Evolutionary conservation across 2,113 vertebrate species (phyloP).

Genomic region (Protobothrops flavoviridis): DNA sequence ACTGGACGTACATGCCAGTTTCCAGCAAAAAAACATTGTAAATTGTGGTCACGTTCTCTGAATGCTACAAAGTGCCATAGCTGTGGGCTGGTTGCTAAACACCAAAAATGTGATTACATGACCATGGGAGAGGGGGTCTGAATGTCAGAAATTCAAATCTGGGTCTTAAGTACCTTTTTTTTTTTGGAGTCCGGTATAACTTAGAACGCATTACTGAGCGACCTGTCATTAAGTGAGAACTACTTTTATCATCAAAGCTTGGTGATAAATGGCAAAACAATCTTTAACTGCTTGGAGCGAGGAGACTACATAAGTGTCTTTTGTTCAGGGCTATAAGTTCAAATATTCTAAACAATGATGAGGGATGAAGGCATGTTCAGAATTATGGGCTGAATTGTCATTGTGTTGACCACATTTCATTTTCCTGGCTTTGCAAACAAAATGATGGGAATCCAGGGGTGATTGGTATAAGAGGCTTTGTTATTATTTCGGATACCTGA

Average conservation of each 20-base stretch:
- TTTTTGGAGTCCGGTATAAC: background rate
- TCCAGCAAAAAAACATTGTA: background rate
- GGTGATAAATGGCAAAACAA: background rate
- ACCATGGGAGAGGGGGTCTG: background rate
- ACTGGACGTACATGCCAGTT: background rate
- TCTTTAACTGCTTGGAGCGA: background rate
- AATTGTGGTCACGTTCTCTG: background rate
- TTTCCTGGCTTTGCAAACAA: background rate
- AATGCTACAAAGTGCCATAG: background rate
- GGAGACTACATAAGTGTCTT: background rate
- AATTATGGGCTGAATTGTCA: background rate
- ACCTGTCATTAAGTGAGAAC: background rate
- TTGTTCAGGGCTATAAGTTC: background rate
- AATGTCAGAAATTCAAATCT: background rate
- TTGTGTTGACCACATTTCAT: background rate
- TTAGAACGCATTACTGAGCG: background rate
- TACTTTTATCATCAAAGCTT: background rate
- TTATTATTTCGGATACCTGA: background rate
- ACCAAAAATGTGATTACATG: background rate
- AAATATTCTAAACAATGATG: background rate
- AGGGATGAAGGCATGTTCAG: background rate
- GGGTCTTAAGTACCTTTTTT: background rate
- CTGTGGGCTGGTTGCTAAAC: background rate
- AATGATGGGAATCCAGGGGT: background rate
- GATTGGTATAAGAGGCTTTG: background rate